Evolutionary conservation across 2,888 invertebrate species (phyloP), one percentile per base, ranked within the genome.

Genomic region (Nomada hirtipes): DNA sequence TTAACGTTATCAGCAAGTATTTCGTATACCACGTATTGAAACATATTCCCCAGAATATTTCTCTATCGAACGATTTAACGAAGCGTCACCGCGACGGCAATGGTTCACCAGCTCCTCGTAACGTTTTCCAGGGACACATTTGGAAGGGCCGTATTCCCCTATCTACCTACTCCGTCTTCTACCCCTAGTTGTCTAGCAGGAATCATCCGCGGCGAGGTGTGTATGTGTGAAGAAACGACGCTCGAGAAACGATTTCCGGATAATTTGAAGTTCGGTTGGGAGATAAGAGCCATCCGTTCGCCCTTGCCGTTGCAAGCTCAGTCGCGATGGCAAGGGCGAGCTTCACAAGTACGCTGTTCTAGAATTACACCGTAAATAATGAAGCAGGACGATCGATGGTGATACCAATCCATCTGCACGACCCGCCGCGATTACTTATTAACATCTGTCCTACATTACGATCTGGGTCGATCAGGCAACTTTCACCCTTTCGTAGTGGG

Each of bases 351-450:
- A 88, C 88, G 83, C 77, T 76, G 87, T 83, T 86, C 88, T 89
- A 89, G 88, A 89, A 88, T 88, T 87, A 89, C 89, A 87, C 83
- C 83, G 89, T 92, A 89, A 91, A 92, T 92, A 91, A 92, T 91
- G 89, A 90, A 92, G 90, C 87, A 79, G 81, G 68, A 67, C 88
- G 91, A 92, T 92, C 92, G 90, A 92, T 92, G 86, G 84, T 84
- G 88, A 89, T 85, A 89, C 79, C 83, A 84, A 89, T 88, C 87
- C 86, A 89, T 89, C 88, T 85, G 86, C 80, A 79, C 83, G 79
- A 84, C 63, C 78, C 75, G 82, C 77, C 76, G 74, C 80, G 84
- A 84, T 89, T 83, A 89, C 79, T 89, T 89, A 89, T 89, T 89
- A 89, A 89, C 72, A 69, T 67, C 42, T 84, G 89, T 87, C 83